phyloP scores from a whole-genome alignment of 2,888 invertebrate genomes.

The Acanthosepion esculentum region DNA sequence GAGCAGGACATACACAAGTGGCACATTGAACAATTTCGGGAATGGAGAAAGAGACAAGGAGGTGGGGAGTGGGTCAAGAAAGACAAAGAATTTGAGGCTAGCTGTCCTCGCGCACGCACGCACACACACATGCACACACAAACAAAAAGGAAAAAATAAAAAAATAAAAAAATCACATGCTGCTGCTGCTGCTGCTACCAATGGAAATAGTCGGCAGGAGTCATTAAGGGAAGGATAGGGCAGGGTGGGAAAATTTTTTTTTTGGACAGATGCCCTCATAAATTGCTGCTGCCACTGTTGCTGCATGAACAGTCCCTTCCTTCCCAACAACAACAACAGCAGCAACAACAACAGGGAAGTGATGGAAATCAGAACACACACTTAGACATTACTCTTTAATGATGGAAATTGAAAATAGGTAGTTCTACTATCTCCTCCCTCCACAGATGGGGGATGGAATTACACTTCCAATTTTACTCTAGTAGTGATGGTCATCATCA shows the following conservation, averaged over 20 bases:
- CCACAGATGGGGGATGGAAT: slow-evolving; percentile 38
- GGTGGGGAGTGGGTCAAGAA: background rate
- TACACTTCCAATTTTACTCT: slow-evolving; percentile 41
- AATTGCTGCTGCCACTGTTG: slow-evolving; percentile 35
- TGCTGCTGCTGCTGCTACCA: slow-evolving; percentile 35
- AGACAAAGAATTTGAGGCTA: background rate
- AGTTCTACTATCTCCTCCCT: slow-evolving; percentile 39
- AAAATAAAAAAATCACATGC: slow-evolving; percentile 37
- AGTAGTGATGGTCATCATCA: background rate
- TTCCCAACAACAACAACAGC: slow-evolving; percentile 44
- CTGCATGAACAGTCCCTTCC: slow-evolving; percentile 38
- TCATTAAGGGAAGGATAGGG: slow-evolving; percentile 11
- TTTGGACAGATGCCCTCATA: slow-evolving; percentile 14
- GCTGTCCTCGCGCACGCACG: background rate
- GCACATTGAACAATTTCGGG: background rate
- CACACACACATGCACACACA: no score
- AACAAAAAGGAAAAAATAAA: no score
- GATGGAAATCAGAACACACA: slow-evolving; percentile 45
- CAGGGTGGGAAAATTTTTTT: slow-evolving; percentile 36
- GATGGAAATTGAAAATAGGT: slow-evolving; percentile 38
- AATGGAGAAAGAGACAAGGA: background rate
- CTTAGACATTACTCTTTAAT: slow-evolving; percentile 45
- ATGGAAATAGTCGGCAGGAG: slow-evolving; percentile 24
- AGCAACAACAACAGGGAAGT: background rate
- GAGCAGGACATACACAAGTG: slow-evolving; percentile 21